Conservation (phyloP, 1,140 invertebrate species). For the Drosophila orosa region DNA sequence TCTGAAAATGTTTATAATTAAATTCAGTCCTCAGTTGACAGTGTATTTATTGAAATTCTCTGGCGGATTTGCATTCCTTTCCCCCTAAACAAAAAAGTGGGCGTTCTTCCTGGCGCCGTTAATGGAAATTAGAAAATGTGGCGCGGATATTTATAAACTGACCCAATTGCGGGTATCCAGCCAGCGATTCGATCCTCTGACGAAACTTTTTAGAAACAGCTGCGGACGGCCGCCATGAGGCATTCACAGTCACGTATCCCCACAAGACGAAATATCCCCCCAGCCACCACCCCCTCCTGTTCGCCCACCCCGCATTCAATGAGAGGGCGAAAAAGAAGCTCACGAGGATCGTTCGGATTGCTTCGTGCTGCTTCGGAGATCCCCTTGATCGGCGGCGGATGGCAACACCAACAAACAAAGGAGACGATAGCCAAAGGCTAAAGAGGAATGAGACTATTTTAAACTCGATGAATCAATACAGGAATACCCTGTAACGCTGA, state of each 20-base stretch:
- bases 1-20: not conserved
- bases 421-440: constrained; percentile 28
- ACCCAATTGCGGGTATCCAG: constrained; percentile 64
- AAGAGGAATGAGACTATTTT: constrained; percentile 8
- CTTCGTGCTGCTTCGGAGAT: constrained; percentile 1
- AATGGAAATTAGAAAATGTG: constrained; percentile 59
- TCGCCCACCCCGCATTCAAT: not conserved
- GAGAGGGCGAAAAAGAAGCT: constrained; percentile 2
- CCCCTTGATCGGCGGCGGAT: constrained; percentile 11
- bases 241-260: constrained; percentile 27
- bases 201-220: constrained; percentile 58
- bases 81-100: not conserved
- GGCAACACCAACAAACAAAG: constrained; percentile 34
- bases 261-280: constrained; percentile 8
- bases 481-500: constrained; percentile 15
- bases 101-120: constrained; percentile 57
- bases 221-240: constrained; percentile 22
- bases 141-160: constrained; percentile 71
- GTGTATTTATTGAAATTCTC: constrained; percentile 9
- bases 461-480: not conserved
- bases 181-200: constrained; percentile 66
- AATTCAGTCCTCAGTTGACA: not conserved
- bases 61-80: not conserved
- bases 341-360: constrained; percentile 31
- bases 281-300: not conserved